These are phyloP conservation scores for Gonocerus acuteangulatus DNA, from an alignment of 2,888 invertebrate genomes.

Conservation along the genomic window DNA sequence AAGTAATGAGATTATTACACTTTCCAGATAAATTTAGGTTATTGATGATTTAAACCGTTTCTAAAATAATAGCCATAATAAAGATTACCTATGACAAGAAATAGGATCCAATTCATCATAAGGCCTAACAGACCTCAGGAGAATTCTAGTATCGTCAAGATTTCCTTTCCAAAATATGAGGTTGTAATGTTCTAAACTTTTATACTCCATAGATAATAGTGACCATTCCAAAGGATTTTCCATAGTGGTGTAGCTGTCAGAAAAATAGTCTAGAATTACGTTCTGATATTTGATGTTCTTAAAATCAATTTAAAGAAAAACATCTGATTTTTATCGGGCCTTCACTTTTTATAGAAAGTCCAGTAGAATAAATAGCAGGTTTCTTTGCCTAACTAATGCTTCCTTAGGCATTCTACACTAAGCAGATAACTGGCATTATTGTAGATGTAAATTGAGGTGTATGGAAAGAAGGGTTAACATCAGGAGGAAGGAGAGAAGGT, in stretches of 20 bases:
- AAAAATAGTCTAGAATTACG: slow-evolving; percentile 4
- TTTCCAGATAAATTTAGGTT: neutral
- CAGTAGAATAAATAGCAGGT: too few relatives aligned
- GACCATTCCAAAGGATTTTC: slow-evolving; percentile 59
- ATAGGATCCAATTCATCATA: slow-evolving; percentile 51
- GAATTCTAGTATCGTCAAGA: slow-evolving; percentile 64
- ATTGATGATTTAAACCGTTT: neutral
- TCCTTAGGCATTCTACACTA: too few relatives aligned
- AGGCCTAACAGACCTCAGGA: slow-evolving; percentile 55
- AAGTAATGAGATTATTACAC: slow-evolving; percentile 33
- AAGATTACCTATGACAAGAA: slow-evolving; percentile 50
- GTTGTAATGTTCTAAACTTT: slow-evolving; percentile 58
- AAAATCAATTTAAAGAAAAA: too few relatives aligned
- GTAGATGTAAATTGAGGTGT: too few relatives aligned
- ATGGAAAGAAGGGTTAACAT: too few relatives aligned
- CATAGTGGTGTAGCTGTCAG: slow-evolving; percentile 46
- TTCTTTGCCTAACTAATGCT: too few relatives aligned
- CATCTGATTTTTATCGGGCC: too few relatives aligned
- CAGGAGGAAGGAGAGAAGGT: too few relatives aligned
- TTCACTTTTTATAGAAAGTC: too few relatives aligned
- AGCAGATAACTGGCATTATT: too few relatives aligned
- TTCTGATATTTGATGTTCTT: neutral
- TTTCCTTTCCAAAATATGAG: slow-evolving; percentile 75
- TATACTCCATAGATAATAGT: slow-evolving; percentile 66
- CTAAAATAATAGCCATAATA: slow-evolving; percentile 18